Percentiles rank a stretch among this genome's conserved stretches.
Evolutionary conservation across 2,888 invertebrate genomes (phyloP).

Genomic region (Esperia sulphurella): DNA sequence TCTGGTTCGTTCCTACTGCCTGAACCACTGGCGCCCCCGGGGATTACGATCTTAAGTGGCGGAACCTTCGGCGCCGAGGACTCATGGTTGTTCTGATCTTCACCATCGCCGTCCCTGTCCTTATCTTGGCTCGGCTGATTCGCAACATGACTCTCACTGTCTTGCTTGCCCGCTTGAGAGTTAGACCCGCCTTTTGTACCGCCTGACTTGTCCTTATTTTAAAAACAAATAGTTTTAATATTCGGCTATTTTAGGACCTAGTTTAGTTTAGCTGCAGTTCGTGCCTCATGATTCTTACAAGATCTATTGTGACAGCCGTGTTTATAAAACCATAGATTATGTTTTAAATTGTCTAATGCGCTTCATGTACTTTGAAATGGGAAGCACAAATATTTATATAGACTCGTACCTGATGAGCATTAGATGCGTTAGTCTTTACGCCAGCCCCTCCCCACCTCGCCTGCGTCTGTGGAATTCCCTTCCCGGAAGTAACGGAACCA

Average conservation of each 20-base stretch:
- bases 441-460: conserved; percentile 41
- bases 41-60: conserved; percentile 96
- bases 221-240: background rate
- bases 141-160: conserved; percentile 83
- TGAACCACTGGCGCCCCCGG: conserved; percentile 82
- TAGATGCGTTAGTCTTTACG: conserved; percentile 43
- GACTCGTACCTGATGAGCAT: conserved; percentile 37
- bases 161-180: conserved; percentile 58
- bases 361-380: too few species aligned
- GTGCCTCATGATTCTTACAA: too few species aligned
- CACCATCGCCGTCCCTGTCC: conserved; percentile 74
- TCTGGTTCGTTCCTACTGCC: conserved; percentile 62
- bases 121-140: conserved; percentile 54
- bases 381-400: too few species aligned
- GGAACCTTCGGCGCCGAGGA: conserved; percentile 89
- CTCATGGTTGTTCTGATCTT: conserved; percentile 76
- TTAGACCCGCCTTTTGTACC: conserved; percentile 48
- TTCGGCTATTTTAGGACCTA: too few species aligned
- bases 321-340: too few species aligned
- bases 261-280: too few species aligned
- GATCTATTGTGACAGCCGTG: too few species aligned
- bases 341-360: too few species aligned
- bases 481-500: conserved; percentile 38
- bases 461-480: conserved; percentile 37
- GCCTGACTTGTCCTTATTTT: conserved; percentile 49